A percentile compares a stretch with the other conserved stretches of the same genome.
Evolutionary conservation across 2,888 invertebrate species (phyloP).

Genomic region (Orthonevra nobilis): DNA sequence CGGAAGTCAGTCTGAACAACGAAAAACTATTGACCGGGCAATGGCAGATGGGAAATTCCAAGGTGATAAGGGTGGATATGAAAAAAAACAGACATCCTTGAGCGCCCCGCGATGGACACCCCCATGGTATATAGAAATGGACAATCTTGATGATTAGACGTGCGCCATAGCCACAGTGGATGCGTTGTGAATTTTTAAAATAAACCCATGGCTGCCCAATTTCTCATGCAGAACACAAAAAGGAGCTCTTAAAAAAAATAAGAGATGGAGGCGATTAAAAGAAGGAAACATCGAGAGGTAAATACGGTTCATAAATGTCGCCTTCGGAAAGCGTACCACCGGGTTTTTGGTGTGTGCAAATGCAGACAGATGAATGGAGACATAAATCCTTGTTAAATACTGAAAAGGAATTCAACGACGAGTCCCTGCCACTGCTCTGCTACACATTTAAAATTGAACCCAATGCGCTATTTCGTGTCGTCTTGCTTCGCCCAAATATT

Average conservation of each 20-base stretch:
- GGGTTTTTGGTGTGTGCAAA: neutral
- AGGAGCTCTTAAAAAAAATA: neutral
- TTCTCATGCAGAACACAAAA: neutral
- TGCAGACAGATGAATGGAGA: constrained; percentile 65
- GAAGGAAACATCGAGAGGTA: constrained; percentile 23
- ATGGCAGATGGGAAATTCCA: constrained; percentile 50
- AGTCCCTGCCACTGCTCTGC: neutral
- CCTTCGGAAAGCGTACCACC: constrained; percentile 15
- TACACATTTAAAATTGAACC: constrained; percentile 62
- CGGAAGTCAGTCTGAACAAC: constrained; percentile 57
- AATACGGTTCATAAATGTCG: constrained; percentile 56
- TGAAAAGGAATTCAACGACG: neutral
- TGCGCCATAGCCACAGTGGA: constrained; percentile 10
- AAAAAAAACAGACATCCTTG: constrained; percentile 26
- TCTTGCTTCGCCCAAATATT: neutral
- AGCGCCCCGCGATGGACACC: neutral
- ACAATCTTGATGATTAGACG: constrained; percentile 61
- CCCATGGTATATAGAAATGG: neutral
- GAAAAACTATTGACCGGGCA: constrained; percentile 46
- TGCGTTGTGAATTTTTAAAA: constrained; percentile 64
- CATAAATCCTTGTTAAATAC: constrained; percentile 70
- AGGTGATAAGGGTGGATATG: constrained; percentile 66
- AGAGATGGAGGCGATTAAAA: constrained; percentile 33
- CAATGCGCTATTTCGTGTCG: constrained; percentile 15
- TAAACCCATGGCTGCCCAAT: too few relatives aligned